Percentiles rank a stretch among this genome's conserved stretches.
These are phyloP conservation scores for Pogonophryne albipinna DNA, from an alignment of 2,797 vertebrate species.

Conservation along the genomic window DNA sequence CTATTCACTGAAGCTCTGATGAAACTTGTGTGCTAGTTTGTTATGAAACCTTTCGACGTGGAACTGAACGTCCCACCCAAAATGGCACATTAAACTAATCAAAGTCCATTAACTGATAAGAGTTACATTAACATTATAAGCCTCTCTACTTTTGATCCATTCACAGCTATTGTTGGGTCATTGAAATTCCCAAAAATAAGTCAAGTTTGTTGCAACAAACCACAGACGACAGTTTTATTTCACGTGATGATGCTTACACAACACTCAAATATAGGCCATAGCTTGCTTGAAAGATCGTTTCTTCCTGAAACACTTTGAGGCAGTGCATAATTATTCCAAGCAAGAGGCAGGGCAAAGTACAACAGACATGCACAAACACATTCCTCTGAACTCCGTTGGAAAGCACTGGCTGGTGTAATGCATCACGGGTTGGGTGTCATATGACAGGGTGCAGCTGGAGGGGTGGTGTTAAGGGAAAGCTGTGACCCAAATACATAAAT, in stretches of 20 bases:
- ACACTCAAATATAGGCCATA: neutral
- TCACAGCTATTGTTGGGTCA: neutral
- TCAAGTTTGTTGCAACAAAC: neutral
- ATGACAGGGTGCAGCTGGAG: slow-evolving; percentile 62
- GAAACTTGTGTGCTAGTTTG: slow-evolving; percentile 51
- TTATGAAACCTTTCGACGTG: slow-evolving; percentile 67
- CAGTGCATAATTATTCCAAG: slow-evolving; percentile 28
- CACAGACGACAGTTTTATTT: slow-evolving; percentile 3
- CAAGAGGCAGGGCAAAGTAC: slow-evolving; percentile 67
- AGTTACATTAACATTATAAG: slow-evolving; percentile 35
- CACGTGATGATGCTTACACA: slow-evolving; percentile 8
- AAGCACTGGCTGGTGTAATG: slow-evolving; percentile 38
- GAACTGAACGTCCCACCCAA: neutral
- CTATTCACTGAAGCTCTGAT: slow-evolving; percentile 1
- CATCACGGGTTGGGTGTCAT: slow-evolving; percentile 74
- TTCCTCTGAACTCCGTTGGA: slow-evolving; percentile 71
- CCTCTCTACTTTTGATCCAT: slow-evolving; percentile 1
- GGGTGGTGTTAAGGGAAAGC: slow-evolving; percentile 42
- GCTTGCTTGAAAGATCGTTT: slow-evolving; percentile 32
- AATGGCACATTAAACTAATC: slow-evolving; percentile 15
- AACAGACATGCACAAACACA: slow-evolving; percentile 74
- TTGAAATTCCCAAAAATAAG: neutral
- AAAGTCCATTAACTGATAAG: slow-evolving; percentile 48
- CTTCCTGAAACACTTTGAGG: slow-evolving; percentile 56
- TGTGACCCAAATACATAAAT: slow-evolving; percentile 75